Conservation (phyloP, 2,888 invertebrate genomes). For the Drosophila falleni region DNA sequence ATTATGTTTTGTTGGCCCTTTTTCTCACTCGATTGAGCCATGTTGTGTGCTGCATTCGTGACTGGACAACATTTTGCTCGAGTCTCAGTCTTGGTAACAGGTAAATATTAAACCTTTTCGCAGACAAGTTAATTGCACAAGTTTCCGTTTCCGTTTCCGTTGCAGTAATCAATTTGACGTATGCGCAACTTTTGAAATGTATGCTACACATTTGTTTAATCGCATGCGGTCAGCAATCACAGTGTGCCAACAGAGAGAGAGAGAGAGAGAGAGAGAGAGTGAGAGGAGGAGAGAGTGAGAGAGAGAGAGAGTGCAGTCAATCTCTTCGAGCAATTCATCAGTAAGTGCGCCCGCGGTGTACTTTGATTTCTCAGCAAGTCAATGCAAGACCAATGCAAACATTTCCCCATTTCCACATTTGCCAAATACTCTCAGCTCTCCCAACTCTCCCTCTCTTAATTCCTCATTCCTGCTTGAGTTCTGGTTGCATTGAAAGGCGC, state of each 20-base stretch:
- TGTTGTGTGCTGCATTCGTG: constrained; percentile 26
- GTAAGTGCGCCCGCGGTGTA: constrained; percentile 27
- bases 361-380: constrained; percentile 27
- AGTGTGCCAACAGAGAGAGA: not conserved
- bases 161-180: constrained; percentile 57
- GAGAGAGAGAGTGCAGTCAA: constrained; percentile 6
- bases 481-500: constrained; percentile 7
- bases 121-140: constrained; percentile 48
- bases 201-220: constrained; percentile 16
- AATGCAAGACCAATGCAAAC: constrained; percentile 29
- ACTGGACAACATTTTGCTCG: constrained; percentile 38
- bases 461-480: constrained; percentile 15
- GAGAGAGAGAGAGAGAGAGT: not conserved
- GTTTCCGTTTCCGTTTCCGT: constrained; percentile 38
- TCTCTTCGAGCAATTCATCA: constrained; percentile 32
- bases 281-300: not conserved
- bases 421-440: constrained; percentile 33
- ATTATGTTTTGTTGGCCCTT: constrained; percentile 53
- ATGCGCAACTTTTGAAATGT: constrained; percentile 38
- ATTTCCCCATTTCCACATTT: constrained; percentile 21
- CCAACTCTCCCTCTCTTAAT: not conserved
- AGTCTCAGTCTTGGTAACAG: not conserved
- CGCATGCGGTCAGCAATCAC: constrained; percentile 23
- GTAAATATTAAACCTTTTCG: constrained; percentile 9
- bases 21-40: constrained; percentile 13